Base-by-base conservation (phyloP, 2,113 vertebrate genomes). In the Brachypodius melanocephalos region DNA sequence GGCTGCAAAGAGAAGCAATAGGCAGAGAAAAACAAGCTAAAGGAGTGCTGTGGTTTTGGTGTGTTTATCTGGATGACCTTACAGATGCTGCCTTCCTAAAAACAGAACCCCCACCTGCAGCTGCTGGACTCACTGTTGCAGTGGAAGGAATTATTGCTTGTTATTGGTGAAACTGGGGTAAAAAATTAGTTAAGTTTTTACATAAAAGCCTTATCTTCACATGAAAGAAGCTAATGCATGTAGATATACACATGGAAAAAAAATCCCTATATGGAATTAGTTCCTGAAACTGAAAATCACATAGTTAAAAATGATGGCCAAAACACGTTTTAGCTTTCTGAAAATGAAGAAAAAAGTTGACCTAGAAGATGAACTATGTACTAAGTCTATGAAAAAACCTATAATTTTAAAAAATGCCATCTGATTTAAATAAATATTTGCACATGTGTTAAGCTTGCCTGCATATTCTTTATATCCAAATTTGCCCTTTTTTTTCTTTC, bases 191-290 rank as follows among this genome's bases (percentile, higher is more conserved):
- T 38, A 45, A 25, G 2, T 24, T 65, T 66, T 78, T 26, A 46
- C 17, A 61, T 2, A 15, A 58, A 29, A 17, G n/a, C 8, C 10
- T 90, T 20, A 42, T 6, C 17, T 65, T 66, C 42, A 52, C 5
- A 71, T 17, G 20, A 59, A 63, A 67, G 5, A 10, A n/a, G 22
- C 8, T 78, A 66, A 74, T 26, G 9, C 32, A n/a, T 8, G 4
- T 24, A 14, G 49, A n/a, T 11, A n/a, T 5, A 10, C 5, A 38
- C 2, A 29, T 1, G 21, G 1, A 25, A 36, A 40, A 36, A 68
- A 36, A 38, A 4, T 6, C 17, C 38, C 11, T 45, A 7, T 8
- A 14, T 21, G 17, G 24, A 89, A 84, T 69, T 69, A 42, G 31
- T 7, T 12, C 25, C 57, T 25, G 17, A 42, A 80, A 83, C 7